Percentiles rank a stretch among this genome's conserved stretches.
Evolutionary conservation across 2,888 invertebrate genomes (phyloP).

Genomic region (Drosophila stalkeri): DNA sequence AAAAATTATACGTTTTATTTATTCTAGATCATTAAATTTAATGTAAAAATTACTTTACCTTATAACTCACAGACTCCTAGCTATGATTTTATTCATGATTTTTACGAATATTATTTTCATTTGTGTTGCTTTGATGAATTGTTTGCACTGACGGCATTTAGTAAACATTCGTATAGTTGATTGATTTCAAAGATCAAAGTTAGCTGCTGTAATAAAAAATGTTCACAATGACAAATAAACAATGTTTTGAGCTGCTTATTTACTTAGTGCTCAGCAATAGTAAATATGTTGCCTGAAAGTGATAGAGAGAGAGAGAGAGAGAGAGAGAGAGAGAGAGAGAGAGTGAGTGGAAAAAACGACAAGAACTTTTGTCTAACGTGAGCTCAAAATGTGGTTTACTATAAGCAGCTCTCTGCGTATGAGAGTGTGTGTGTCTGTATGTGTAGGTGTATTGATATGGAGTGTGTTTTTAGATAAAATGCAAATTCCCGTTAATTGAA

Average conservation of each 20-base stretch:
- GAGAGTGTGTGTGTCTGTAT: slow-evolving; percentile 4
- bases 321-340: background rate
- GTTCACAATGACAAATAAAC: slow-evolving; percentile 24
- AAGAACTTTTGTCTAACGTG: slow-evolving; percentile 8
- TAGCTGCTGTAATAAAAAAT: slow-evolving; percentile 44
- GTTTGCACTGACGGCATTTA: slow-evolving; percentile 28
- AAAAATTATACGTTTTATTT: no score
- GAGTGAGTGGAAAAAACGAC: slow-evolving; percentile 1
- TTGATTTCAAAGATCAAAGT: slow-evolving; percentile 65
- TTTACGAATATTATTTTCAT: background rate
- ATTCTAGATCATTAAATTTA: background rate
- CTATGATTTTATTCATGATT: slow-evolving; percentile 2
- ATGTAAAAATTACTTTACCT: slow-evolving; percentile 25
- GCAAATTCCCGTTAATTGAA: slow-evolving; percentile 78
- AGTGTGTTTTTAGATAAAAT: slow-evolving; percentile 63
- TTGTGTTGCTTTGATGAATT: slow-evolving; percentile 19
- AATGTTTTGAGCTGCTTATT: slow-evolving; percentile 32
- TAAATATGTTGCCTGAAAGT: background rate
- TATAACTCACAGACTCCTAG: background rate
- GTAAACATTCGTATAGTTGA: slow-evolving; percentile 19
- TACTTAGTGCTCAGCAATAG: slow-evolving; percentile 18
- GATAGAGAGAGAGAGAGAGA: background rate
- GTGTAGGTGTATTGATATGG: slow-evolving; percentile 21
- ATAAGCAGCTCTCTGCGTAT: slow-evolving; percentile 14
- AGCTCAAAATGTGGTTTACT: slow-evolving; percentile 8